Base-by-base conservation (phyloP, 2,888 invertebrate species). In the Xanthorhoe spadicearia region DNA sequence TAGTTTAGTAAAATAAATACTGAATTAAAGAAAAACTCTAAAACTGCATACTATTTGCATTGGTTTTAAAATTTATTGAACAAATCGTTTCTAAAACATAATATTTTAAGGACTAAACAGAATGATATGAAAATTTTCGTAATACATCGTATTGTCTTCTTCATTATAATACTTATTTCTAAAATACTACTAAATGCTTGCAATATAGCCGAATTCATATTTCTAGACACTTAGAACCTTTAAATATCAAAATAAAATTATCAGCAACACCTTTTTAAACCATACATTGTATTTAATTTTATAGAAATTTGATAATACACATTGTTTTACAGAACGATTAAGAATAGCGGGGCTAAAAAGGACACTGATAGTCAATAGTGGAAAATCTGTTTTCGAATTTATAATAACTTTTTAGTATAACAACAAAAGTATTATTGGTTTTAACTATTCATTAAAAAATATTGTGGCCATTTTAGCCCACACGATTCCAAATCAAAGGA, bases 101-200 rank as follows among this genome's bases (percentile, higher is more conserved):
- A 17, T 32, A 53, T 56, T 18, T 13, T 54, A 50, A 23, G n/a
- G 28, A 46, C 32, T 62, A 78, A 80, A 66, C 68, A 75, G 75
- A 82, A 83, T 87, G 86, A 89, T 89, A 90, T 89, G 87, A 89
- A 81, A 86, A 80, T 81, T 82, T 83, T 85, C 83, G 84, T 89
- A 89, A 85, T 82, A 86, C 85, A 83, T 72, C 83, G 91, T 92
- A 92, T 92, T 92, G 92, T 92, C 92, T 84, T 85, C 79, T 87
- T 87, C 80, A 88, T 87, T 88, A 86, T 82, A 81, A 77, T 83
- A 86, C 85, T 88, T 87, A 88, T 67, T 60, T 68, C 86, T 88
- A 88, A 69, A 66, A 51, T 68, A 72, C 48, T 63, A 58, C 66
- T 66, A 70, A 67, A 71, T 61, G 61, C 56, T 67, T 64, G 65